Conservation (phyloP, 2,113 vertebrate genomes). For the Macroglossus sobrinus region DNA sequence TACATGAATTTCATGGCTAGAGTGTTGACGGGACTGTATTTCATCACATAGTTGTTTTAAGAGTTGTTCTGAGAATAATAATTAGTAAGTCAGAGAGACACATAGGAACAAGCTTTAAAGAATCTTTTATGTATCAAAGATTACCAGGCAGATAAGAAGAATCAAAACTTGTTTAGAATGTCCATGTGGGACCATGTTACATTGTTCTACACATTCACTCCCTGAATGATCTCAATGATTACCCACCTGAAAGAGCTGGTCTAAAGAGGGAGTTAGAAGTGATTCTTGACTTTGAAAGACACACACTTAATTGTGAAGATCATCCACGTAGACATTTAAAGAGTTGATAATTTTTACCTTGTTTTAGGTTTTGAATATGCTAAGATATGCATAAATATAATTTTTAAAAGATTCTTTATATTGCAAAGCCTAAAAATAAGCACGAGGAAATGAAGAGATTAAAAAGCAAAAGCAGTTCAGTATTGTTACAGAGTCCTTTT, state of each 20-base stretch:
- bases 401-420: not conserved
- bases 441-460: not conserved
- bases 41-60: not conserved
- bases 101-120: not conserved
- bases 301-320: not conserved
- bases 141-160: not conserved
- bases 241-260: not conserved
- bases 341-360: not conserved
- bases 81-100: not conserved
- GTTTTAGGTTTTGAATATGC: not conserved
- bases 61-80: not conserved
- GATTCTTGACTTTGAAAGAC: not conserved
- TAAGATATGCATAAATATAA: not conserved
- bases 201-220: not conserved
- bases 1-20: not conserved
- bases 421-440: not conserved
- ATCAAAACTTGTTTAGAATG: not conserved
- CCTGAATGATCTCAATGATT: not conserved
- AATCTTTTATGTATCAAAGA: not conserved
- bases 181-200: not conserved
- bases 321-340: not conserved
- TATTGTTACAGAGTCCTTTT: not conserved
- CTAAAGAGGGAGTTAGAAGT: not conserved
- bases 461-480: not conserved
- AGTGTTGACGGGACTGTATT: not conserved